Base-by-base conservation (phyloP, 2,888 invertebrate species). In the Drosophila kokeensis region DNA sequence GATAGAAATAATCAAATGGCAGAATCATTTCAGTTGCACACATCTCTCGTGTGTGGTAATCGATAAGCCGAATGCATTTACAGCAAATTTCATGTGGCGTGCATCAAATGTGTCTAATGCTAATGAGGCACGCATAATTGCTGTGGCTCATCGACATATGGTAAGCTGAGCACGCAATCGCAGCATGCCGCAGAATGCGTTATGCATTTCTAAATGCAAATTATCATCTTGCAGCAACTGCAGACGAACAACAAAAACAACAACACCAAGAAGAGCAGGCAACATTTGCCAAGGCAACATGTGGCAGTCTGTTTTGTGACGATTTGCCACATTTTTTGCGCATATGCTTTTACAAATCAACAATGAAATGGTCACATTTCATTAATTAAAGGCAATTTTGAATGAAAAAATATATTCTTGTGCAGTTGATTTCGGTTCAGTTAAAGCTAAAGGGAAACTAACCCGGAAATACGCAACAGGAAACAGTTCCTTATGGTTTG, bases 91-190 rank as follows among this genome's bases (percentile, higher is more conserved):
- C 21, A 27, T 48, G 45, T n/a, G 57, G 34, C 18, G 13, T 48
- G 40, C 60, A 54, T 30, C 11, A 64, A 42, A 45, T 48, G 40
- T 29, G 57, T 2, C 4, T 24, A 15, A 24, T 53, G 53, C 58
- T 72, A 68, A 76, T 76, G 60, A 72, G 49, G 71, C 76, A 36
- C 18, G 59, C 32, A 70, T 60, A 76, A 71, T 63, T 66, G 48
- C 45, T 32, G 36, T 38, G 36, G 36, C 75, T 50, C 38, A 55
- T 18, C 40, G 21, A 11, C 18, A 24, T 50, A n/a, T 29, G 15
- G 27, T 10, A 36, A 30, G n/a, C 52, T 42, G 34, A 42, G 32
- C 58, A 53, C 57, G 36, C 45, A 76, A 40, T 40, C 48, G 50
- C 58, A 42, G n/a, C 15, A n/a, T 48, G 63, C 36, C 36, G 18